These are phyloP conservation scores for Vollenhovia emeryi DNA, from an alignment of 1,140 invertebrate genomes.

Conservation along the genomic window DNA sequence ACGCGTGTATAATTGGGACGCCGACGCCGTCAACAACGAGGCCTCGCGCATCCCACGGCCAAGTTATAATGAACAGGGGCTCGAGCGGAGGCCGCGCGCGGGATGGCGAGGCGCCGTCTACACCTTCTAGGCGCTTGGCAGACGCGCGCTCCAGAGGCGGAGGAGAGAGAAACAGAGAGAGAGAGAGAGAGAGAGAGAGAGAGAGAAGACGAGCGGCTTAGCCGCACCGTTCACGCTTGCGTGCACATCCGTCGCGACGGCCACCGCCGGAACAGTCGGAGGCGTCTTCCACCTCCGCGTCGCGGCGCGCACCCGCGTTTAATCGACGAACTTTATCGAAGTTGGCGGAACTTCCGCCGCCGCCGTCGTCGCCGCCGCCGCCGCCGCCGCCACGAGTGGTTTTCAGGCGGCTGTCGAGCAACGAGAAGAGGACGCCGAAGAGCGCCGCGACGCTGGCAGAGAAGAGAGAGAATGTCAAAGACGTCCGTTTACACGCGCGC, in stretches of 20 bases:
- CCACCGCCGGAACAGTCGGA: conserved; percentile 36
- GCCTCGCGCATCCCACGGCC: conserved; percentile 74
- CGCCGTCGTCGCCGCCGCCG: background rate
- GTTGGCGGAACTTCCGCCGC: conserved; percentile 68
- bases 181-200: background rate
- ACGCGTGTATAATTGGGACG: conserved; percentile 82
- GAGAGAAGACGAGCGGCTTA: conserved; percentile 22
- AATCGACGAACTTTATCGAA: conserved; percentile 79
- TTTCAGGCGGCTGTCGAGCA: conserved; percentile 20
- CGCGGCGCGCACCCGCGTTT: conserved; percentile 70
- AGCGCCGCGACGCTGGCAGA: background rate
- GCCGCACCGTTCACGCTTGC: conserved; percentile 40
- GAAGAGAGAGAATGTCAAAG: conserved; percentile 2
- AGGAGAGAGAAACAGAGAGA: background rate
- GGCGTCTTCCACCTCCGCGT: conserved; percentile 32
- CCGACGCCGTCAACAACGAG: conserved; percentile 78
- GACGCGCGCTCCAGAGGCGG: background rate
- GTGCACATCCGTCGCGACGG: conserved; percentile 55
- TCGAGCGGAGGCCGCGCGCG: conserved; percentile 48
- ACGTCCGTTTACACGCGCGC: conserved; percentile 20
- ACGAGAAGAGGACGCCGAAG: background rate
- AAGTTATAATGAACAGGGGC: conserved; percentile 80
- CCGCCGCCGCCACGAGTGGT: conserved; percentile 19
- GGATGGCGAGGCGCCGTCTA: conserved; percentile 18
- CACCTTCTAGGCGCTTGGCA: conserved; percentile 31